A percentile compares a stretch with the other conserved stretches of the same genome.
Evolutionary conservation across 2,113 vertebrate genomes (phyloP).

Genomic region (Pachyramphus minor): DNA sequence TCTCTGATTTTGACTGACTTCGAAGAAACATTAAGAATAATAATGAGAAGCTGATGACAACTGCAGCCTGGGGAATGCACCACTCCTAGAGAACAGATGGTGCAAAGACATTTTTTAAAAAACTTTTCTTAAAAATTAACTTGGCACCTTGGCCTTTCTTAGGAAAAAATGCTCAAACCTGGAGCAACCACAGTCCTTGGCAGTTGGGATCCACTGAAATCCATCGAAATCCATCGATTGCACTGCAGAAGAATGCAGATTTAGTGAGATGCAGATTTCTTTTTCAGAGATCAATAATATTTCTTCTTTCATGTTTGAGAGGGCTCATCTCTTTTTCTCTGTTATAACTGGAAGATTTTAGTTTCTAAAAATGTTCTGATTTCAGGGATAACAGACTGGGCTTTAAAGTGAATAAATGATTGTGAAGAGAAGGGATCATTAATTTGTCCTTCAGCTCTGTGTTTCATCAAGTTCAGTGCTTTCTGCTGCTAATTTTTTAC

Average conservation of each 20-base stretch:
- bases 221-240: neutral
- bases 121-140: neutral
- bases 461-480: neutral
- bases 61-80: neutral
- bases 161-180: neutral
- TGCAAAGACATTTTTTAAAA: neutral
- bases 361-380: neutral
- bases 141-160: conserved; percentile 30
- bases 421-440: neutral
- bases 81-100: conserved; percentile 40
- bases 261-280: neutral
- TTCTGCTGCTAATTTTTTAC: neutral
- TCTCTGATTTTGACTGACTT: conserved; percentile 53
- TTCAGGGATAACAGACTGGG: neutral
- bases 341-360: neutral
- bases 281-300: neutral
- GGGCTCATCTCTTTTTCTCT: neutral
- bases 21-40: neutral
- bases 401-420: neutral
- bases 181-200: neutral
- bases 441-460: neutral
- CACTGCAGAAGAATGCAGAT: neutral
- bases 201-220: neutral
- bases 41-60: conserved; percentile 54
- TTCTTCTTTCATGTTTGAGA: neutral